Evolutionary conservation across 1,140 invertebrate genomes (phyloP).

Genomic region (Akabosia matsudoensis): DNA sequence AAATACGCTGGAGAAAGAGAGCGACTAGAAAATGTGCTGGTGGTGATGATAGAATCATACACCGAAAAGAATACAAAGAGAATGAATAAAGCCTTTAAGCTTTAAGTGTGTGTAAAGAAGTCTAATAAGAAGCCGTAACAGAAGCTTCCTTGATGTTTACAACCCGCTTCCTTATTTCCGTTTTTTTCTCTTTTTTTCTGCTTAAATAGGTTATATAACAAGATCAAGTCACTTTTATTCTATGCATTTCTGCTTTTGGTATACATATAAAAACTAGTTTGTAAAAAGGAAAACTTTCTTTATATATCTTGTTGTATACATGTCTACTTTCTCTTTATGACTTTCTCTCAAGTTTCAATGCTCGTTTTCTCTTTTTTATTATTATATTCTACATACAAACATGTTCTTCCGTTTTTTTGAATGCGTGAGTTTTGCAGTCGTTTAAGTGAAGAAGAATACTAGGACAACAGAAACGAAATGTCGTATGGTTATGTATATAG

Average conservation of each 20-base stretch:
- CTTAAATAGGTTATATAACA: constrained; percentile 24
- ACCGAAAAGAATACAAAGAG: not conserved
- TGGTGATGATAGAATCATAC: constrained; percentile 22
- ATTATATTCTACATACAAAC: not conserved
- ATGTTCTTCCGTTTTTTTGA: not conserved
- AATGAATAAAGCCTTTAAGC: constrained; percentile 16
- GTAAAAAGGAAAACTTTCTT: too few relatives aligned
- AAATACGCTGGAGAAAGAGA: constrained; percentile 7
- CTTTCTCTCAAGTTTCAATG: constrained; percentile 10
- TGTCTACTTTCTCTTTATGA: not conserved
- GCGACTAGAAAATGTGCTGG: not conserved
- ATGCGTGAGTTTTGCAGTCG: not conserved
- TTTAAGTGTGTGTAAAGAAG: not conserved
- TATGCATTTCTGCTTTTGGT: not conserved
- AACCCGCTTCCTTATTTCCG: constrained; percentile 19
- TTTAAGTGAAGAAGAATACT: too few relatives aligned
- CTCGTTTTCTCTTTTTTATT: constrained; percentile 18
- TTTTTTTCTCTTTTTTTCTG: constrained; percentile 9
- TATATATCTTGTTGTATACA: too few relatives aligned
- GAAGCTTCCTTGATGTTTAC: constrained; percentile 23
- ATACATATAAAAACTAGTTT: not conserved
- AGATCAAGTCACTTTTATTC: constrained; percentile 1
- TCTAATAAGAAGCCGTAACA: constrained; percentile 18
- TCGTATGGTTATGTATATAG: too few relatives aligned
- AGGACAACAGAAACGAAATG: too few relatives aligned